Evolutionary conservation across 2,113 vertebrate species (phyloP).

Genomic region (Triplophysa tibetana): DNA sequence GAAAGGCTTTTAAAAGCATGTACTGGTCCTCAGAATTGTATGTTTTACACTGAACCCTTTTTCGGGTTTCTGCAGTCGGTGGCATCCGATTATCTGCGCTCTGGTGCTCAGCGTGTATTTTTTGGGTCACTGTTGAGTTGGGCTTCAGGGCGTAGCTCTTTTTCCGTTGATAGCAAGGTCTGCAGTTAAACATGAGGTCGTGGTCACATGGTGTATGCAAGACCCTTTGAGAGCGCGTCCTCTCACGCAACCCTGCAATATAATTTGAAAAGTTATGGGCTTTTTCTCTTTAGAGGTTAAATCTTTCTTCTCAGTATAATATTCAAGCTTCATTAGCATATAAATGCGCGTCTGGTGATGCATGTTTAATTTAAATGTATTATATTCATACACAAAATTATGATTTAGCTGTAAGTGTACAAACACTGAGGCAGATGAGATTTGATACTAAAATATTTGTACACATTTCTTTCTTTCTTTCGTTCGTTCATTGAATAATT

Average conservation of each 20-base stretch:
- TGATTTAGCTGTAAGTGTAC: conserved; percentile 71
- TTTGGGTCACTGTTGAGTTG: neutral
- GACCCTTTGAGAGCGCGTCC: conserved; percentile 61
- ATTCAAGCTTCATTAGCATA: conserved; percentile 71
- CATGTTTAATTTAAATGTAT: conserved; percentile 78
- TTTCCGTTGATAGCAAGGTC: conserved; percentile 21
- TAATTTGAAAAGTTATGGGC: conserved; percentile 59
- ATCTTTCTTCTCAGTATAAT: conserved; percentile 66
- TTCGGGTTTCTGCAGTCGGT: neutral
- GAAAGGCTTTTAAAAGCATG: too few species aligned
- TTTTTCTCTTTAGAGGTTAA: conserved; percentile 70
- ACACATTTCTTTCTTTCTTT: conserved; percentile 26
- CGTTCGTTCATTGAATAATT: neutral
- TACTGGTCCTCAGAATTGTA: neutral
- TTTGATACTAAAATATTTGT: conserved; percentile 36
- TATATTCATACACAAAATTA: conserved; percentile 69
- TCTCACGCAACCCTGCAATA: conserved; percentile 51
- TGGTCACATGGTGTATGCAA: conserved; percentile 19
- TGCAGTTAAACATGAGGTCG: neutral
- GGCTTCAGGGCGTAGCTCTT: conserved; percentile 2
- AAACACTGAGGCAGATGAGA: conserved; percentile 62
- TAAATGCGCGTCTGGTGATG: conserved; percentile 72
- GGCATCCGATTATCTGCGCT: neutral
- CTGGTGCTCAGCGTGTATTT: conserved; percentile 8
- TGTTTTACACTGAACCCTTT: neutral